phyloP scores from a whole-genome alignment of 1,140 invertebrate species.

The Episyrphus balteatus region DNA sequence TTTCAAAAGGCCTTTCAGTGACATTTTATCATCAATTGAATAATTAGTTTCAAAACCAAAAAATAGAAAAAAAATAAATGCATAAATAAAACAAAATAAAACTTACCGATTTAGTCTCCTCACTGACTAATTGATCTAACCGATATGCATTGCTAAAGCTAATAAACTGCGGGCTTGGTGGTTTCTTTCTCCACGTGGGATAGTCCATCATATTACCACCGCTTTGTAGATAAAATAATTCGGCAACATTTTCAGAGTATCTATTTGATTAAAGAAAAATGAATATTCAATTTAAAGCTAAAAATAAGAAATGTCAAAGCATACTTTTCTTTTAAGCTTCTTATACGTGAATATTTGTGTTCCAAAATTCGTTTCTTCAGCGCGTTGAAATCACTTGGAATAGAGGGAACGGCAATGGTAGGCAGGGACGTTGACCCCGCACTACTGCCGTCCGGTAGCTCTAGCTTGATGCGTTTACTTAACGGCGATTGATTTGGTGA shows the following conservation, averaged over 20 bases:
- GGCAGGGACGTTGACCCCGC: neutral
- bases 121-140: conserved; percentile 49
- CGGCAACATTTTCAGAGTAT: conserved; percentile 70
- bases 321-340: conserved; percentile 35
- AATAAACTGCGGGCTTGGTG: conserved; percentile 57
- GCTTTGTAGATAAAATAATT: conserved; percentile 73
- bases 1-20: conserved; percentile 15
- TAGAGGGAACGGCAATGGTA: neutral
- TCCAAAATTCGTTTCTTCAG: conserved; percentile 34
- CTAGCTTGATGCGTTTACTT: neutral
- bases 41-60: neutral
- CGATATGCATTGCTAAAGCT: conserved; percentile 63
- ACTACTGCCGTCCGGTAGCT: neutral
- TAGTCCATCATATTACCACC: conserved; percentile 82
- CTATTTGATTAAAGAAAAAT: conserved; percentile 20
- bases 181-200: conserved; percentile 66
- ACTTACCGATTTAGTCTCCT: conserved; percentile 32
- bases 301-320: neutral
- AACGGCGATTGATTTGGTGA: neutral
- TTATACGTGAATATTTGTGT: conserved; percentile 30
- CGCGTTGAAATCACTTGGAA: conserved; percentile 24
- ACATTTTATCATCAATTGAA: conserved; percentile 16
- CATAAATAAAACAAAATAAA: neutral
- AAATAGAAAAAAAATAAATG: too few species aligned
- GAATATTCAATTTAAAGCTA: neutral